Percentiles rank a stretch among this genome's conserved stretches.
These are phyloP conservation scores for Gambusia affinis DNA, from an alignment of 2,113 vertebrate species.

Conservation along the genomic window DNA sequence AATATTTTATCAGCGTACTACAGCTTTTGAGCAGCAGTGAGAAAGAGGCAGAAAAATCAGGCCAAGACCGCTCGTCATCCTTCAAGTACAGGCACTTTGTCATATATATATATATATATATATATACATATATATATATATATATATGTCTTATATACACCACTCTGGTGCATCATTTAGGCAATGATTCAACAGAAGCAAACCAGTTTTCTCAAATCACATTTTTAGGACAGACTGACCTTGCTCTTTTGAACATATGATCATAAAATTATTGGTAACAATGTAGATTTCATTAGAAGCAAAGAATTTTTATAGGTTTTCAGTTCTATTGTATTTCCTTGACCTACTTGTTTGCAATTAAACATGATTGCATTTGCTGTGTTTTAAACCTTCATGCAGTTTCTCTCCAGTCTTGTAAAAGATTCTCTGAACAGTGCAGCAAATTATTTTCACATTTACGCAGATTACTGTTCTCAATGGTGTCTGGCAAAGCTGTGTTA, in stretches of 20 bases:
- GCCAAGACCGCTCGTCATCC: not conserved
- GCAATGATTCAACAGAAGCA: not conserved
- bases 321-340: not conserved
- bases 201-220: not conserved
- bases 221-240: not conserved
- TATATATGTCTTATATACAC: no score
- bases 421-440: not conserved
- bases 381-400: not conserved
- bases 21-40: not conserved
- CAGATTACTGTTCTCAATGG: not conserved
- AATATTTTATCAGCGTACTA: constrained; percentile 10
- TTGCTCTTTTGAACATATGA: not conserved
- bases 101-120: no score
- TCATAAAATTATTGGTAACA: not conserved
- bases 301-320: not conserved
- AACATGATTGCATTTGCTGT: not conserved
- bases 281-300: not conserved
- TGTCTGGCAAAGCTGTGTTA: not conserved
- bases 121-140: no score
- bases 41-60: not conserved
- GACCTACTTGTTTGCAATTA: not conserved
- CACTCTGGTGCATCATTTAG: not conserved
- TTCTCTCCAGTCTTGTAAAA: not conserved
- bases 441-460: not conserved
- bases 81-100: not conserved